Conservation (phyloP, 2,797 vertebrate genomes). For the Pampus argenteus region DNA sequence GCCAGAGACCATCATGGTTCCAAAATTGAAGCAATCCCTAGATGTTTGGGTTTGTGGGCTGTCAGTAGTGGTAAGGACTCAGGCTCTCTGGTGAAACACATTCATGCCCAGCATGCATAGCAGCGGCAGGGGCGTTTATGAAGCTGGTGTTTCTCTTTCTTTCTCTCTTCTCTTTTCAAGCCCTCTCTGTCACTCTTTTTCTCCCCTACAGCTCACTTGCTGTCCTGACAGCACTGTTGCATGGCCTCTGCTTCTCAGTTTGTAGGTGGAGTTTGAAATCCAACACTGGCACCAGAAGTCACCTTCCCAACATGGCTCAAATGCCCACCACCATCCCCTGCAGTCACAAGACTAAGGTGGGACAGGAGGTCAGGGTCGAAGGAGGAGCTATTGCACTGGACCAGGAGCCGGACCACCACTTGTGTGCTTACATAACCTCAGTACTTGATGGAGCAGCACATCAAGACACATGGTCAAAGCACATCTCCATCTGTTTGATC, state of each 20-base stretch:
- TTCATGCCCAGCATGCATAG: slow-evolving; percentile 54
- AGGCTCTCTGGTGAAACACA: slow-evolving; percentile 58
- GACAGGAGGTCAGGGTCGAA: slow-evolving; percentile 46
- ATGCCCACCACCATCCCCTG: slow-evolving; percentile 56
- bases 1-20: slow-evolving; percentile 59
- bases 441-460: slow-evolving; percentile 24
- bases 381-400: slow-evolving; percentile 1
- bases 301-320: slow-evolving; percentile 74
- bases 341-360: slow-evolving; percentile 73
- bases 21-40: slow-evolving; percentile 49
- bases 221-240: slow-evolving; percentile 27
- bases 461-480: slow-evolving; percentile 57
- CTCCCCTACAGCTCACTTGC: slow-evolving; percentile 8
- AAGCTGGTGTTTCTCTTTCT: slow-evolving; percentile 45
- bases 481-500: slow-evolving; percentile 55
- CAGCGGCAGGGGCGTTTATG: slow-evolving; percentile 50
- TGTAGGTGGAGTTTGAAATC: slow-evolving; percentile 74
- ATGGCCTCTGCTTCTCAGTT: slow-evolving; percentile 54
- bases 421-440: slow-evolving; percentile 54
- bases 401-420: slow-evolving; percentile 17
- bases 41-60: slow-evolving; percentile 67
- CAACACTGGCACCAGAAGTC: slow-evolving; percentile 82
- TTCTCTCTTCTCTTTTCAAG: slow-evolving; percentile 27
- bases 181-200: slow-evolving; percentile 29
- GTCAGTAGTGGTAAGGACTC: slow-evolving; percentile 62